These are phyloP conservation scores for Nymphicus hollandicus DNA, from an alignment of 2,113 vertebrate genomes.

Conservation along the genomic window DNA sequence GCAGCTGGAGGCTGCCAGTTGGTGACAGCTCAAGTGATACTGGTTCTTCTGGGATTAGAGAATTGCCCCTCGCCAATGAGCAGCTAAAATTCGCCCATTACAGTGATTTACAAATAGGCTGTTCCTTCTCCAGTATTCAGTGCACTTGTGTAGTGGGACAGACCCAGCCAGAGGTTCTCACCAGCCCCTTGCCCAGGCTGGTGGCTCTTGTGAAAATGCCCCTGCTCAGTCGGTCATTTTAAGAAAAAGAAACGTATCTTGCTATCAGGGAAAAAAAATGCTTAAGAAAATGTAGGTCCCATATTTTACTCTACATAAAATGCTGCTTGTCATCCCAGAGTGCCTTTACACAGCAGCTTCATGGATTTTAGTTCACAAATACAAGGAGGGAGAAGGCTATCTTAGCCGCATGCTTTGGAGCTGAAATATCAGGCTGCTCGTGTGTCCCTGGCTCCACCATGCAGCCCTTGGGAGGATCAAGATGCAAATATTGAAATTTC, in stretches of 20 bases:
- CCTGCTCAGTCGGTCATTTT: neutral
- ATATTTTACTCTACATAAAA: neutral
- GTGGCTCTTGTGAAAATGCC: neutral
- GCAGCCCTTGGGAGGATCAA: neutral
- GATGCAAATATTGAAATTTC: neutral
- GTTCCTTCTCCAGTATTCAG: neutral
- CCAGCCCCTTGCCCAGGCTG: accelerated
- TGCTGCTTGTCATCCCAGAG: neutral
- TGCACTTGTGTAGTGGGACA: accelerated
- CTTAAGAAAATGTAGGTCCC: neutral
- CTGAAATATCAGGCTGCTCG: accelerated
- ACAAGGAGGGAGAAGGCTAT: neutral
- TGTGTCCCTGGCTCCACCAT: accelerated
- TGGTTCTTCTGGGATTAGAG: conserved; percentile 36
- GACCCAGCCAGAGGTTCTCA: neutral
- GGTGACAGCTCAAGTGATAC: conserved; percentile 37
- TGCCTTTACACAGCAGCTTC: neutral
- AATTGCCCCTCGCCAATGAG: neutral
- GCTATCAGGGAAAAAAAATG: neutral
- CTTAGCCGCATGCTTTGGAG: neutral
- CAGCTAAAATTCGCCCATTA: neutral
- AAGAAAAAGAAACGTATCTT: neutral
- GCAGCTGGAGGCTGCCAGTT: neutral
- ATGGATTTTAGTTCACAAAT: neutral
- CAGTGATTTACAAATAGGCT: neutral